Evolutionary conservation across 2,888 invertebrate species (phyloP).

Genomic region (Nematopogon swammerdamellus): DNA sequence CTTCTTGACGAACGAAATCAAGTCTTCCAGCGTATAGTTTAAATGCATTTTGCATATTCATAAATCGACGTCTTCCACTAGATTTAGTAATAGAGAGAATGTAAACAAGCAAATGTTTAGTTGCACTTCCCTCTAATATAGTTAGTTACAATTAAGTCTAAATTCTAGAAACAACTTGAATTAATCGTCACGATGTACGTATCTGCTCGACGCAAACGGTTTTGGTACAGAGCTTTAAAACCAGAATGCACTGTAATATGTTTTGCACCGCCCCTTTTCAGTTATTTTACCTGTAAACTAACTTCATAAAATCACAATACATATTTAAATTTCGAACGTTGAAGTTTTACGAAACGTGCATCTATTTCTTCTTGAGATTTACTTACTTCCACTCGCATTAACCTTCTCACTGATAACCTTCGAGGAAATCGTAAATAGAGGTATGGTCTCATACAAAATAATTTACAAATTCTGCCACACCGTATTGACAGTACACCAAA

Average conservation of each 20-base stretch:
- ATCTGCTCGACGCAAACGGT: slow-evolving; percentile 20
- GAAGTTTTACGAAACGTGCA: too few species aligned
- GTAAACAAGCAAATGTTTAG: neutral
- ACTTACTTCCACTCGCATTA: too few species aligned
- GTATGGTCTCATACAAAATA: too few species aligned
- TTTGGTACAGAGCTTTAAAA: slow-evolving; percentile 54
- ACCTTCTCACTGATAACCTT: too few species aligned
- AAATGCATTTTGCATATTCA: slow-evolving; percentile 18
- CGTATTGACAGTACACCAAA: too few species aligned
- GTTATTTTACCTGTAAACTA: neutral
- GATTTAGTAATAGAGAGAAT: slow-evolving; percentile 23
- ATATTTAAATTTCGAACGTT: too few species aligned
- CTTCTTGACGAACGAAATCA: slow-evolving; percentile 36
- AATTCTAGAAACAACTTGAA: neutral
- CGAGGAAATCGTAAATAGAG: too few species aligned
- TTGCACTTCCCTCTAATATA: neutral
- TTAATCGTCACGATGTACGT: neutral
- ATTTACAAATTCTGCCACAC: too few species aligned
- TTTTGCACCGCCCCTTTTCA: neutral
- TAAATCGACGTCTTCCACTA: slow-evolving; percentile 42
- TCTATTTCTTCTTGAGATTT: too few species aligned
- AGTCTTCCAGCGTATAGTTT: slow-evolving; percentile 48
- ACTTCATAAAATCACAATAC: neutral
- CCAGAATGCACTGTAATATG: slow-evolving; percentile 34
- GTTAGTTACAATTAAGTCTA: neutral